Evolutionary conservation across 2,113 vertebrate species (phyloP).

Genomic region (Podiceps cristatus): DNA sequence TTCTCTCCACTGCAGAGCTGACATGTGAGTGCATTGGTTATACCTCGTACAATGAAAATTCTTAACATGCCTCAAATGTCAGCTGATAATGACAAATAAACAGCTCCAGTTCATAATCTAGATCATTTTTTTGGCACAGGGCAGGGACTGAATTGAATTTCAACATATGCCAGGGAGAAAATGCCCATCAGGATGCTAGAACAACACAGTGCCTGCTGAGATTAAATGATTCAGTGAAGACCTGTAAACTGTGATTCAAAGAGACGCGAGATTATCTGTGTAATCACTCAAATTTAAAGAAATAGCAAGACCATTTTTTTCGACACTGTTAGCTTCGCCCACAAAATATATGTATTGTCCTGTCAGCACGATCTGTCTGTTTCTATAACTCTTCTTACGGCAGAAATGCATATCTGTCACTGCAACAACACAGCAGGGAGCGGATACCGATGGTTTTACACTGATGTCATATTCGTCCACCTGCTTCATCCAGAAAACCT

Average conservation of each 20-base stretch:
- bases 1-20: background rate
- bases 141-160: constrained; percentile 4
- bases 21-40: background rate
- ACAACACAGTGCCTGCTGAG: background rate
- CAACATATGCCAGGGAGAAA: background rate
- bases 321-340: background rate
- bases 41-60: background rate
- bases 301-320: background rate
- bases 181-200: background rate
- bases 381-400: background rate
- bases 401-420: constrained; percentile 18
- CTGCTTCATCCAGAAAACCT: constrained; percentile 51
- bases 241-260: constrained; percentile 16
- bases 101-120: background rate
- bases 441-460: background rate
- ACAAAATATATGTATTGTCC: background rate
- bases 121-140: background rate
- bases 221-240: background rate
- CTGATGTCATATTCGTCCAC: background rate
- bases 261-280: background rate
- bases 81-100: constrained; percentile 17
- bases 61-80: background rate
- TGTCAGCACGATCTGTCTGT: background rate
- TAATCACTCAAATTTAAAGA: constrained; percentile 44
- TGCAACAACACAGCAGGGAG: background rate